Conservation (phyloP, 1,140 invertebrate species). For the Megalonaias nervosa region DNA sequence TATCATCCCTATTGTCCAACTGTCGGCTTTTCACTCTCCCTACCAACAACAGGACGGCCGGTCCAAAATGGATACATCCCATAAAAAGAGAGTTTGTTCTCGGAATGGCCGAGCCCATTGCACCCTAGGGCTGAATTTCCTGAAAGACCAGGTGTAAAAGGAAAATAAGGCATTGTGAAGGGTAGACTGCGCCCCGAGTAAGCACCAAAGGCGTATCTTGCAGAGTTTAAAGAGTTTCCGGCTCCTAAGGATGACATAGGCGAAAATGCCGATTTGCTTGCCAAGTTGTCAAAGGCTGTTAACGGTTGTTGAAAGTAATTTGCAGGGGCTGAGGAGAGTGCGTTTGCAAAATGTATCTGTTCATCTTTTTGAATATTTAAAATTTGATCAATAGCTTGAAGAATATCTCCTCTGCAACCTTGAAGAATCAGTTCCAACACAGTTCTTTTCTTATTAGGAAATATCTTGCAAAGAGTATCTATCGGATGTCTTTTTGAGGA, state of each 20-base stretch:
- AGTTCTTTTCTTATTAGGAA: conserved; percentile 85
- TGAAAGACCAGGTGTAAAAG: conserved; percentile 27
- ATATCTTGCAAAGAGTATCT: conserved; percentile 85
- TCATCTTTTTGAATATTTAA: conserved; percentile 53
- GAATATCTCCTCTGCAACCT: conserved; percentile 84
- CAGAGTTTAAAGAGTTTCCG: conserved; percentile 21
- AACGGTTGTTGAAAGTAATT: too few species aligned
- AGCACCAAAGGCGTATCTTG: conserved; percentile 25
- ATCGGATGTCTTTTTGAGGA: conserved; percentile 72
- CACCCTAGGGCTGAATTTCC: conserved; percentile 18
- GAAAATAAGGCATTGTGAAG: conserved; percentile 29
- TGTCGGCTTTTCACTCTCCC: too few species aligned
- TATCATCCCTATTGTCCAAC: too few species aligned
- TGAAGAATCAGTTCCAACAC: conserved; percentile 88
- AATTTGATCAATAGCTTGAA: conserved; percentile 89
- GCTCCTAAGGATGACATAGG: conserved; percentile 26
- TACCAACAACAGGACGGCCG: background rate
- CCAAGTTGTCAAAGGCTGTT: background rate
- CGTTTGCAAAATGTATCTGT: conserved; percentile 1
- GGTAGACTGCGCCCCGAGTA: conserved; percentile 20
- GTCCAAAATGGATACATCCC: conserved; percentile 37
- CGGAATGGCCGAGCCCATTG: conserved; percentile 2
- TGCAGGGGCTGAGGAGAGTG: background rate
- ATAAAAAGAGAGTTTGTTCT: conserved; percentile 26
- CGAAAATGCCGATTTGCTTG: conserved; percentile 36